Evolutionary conservation across 2,113 vertebrate species (phyloP), one percentile per base, ranked within the genome.

Genomic region (Ceuthmochares aereus): DNA sequence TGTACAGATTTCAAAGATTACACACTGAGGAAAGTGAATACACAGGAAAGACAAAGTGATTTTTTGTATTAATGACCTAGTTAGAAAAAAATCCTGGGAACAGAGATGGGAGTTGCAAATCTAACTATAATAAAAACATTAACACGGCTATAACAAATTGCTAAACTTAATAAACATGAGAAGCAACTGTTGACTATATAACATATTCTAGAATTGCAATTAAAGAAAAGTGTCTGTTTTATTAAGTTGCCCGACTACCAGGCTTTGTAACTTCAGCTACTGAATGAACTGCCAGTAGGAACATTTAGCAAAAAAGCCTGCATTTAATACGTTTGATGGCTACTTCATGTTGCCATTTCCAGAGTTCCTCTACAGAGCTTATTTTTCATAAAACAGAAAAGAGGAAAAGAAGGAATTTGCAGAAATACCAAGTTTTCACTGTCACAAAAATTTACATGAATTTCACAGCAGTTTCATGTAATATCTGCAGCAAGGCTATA

Each of bases 171-270:
- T 3, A 30, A 51, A 47, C 1, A 1, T 19, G 36, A 84, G 67
- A 36, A 88, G 47, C 22, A 70, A 9, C 29, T 10, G 0, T 0
- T 29, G 18, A 30, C 19, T 9, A 40, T 1, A 30, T 47, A 60
- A 45, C 0, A 0, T 2, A 7, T 9, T 13, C 5, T 5, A 34
- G 15, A 73, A 17, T 3, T 29, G 16, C 59, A 19, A 4, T 54
- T 36, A 0, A 22, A 51, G 55, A 17, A 42, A 63, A 86, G n/a
- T 12, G 21, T 58, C 42, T 23, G 37, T 4, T 32, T 67, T 21
- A 6, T 26, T 3, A 63, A 49, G 37, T 0, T 43, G 51, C 16
- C 56, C 36, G 16, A 27, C 30, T 30, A 30, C 1, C 27, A 45
- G 55, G 17, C n/a, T 55, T 36, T 2, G 2, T 8, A 37, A 30